phyloP scores from a whole-genome alignment of 2,888 invertebrate species.

The Chrysina gloriosa region DNA sequence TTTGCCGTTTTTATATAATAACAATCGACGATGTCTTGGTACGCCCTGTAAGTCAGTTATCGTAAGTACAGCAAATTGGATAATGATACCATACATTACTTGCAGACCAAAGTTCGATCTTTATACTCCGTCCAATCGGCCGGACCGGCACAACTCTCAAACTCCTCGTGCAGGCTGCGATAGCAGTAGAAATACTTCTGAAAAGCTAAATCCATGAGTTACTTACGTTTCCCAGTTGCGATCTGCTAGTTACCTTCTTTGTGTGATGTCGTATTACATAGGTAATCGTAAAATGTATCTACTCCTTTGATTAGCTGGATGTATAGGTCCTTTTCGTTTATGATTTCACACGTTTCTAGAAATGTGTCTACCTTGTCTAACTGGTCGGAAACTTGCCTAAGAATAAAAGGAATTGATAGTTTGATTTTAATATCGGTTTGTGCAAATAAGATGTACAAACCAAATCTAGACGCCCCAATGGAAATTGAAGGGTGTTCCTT shows the following conservation, averaged over 20 bases:
- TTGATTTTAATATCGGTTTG: no score
- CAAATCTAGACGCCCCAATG: no score
- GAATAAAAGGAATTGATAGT: slow-evolving; percentile 42
- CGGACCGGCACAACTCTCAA: slow-evolving; percentile 67
- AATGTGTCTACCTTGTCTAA: slow-evolving; percentile 62
- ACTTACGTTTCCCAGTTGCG: slow-evolving; percentile 9
- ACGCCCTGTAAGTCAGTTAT: slow-evolving; percentile 59
- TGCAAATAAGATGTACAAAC: no score
- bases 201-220: slow-evolving; percentile 54
- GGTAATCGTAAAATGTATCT: slow-evolving; percentile 61
- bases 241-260: slow-evolving; percentile 20
- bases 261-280: slow-evolving; percentile 59
- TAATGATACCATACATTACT: slow-evolving; percentile 56
- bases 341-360: slow-evolving; percentile 61
- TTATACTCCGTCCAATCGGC: slow-evolving; percentile 69
- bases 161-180: slow-evolving; percentile 65
- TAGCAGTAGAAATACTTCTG: slow-evolving; percentile 61
- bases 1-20: slow-evolving; percentile 67
- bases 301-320: slow-evolving; percentile 65
- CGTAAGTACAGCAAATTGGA: slow-evolving; percentile 24
- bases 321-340: slow-evolving; percentile 65
- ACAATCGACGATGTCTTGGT: slow-evolving; percentile 67
- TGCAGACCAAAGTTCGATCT: slow-evolving; percentile 64
- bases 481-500: no score
- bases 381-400: slow-evolving; percentile 58